Evolutionary conservation across 2,113 vertebrate species (phyloP).

Genomic region (Triplophysa siluroides): DNA sequence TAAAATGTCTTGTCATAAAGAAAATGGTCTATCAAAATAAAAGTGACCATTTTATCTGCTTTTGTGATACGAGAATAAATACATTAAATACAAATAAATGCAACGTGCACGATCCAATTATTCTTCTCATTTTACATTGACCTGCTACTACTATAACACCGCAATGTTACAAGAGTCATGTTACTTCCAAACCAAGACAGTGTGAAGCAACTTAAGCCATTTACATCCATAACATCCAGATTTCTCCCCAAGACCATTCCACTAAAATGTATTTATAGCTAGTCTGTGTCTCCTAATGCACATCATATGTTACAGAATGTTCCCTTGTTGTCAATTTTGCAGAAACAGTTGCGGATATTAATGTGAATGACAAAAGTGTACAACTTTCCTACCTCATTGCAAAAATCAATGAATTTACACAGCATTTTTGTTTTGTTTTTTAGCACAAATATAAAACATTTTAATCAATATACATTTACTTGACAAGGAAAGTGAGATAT

Average conservation of each 20-base stretch:
- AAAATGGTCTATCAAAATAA: not conserved
- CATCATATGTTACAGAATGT: not conserved
- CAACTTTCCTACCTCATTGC: no score
- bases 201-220: not conserved
- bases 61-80: not conserved
- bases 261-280: not conserved
- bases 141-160: slow-evolving; percentile 3
- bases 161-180: not conserved
- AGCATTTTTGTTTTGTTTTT: no score
- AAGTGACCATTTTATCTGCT: not conserved
- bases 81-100: not conserved
- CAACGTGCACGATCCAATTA: not conserved
- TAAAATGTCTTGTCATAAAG: not conserved
- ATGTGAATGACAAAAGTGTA: not conserved
- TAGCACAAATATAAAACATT: no score
- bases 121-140: slow-evolving; percentile 1
- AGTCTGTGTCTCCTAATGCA: not conserved
- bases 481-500: no score
- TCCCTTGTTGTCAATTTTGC: not conserved
- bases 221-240: not conserved
- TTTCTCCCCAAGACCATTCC: not conserved
- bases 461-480: no score
- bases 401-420: no score
- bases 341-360: not conserved
- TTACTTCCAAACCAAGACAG: not conserved